Percentiles rank a stretch among this genome's conserved stretches.
Evolutionary conservation across 1,140 invertebrate genomes (phyloP).

Genomic region (Amyelois transitella): DNA sequence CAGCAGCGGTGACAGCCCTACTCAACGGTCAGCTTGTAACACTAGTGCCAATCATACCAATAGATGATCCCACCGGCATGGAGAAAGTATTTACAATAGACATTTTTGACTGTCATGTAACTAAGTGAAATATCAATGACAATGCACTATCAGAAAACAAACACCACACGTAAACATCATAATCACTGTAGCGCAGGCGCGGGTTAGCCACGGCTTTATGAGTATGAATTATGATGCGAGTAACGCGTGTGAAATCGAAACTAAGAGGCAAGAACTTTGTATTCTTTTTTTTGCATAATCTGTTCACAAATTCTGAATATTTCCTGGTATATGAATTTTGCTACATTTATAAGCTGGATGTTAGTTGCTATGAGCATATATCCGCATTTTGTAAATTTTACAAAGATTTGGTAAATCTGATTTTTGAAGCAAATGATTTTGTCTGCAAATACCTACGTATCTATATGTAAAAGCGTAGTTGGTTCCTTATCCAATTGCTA

Average conservation of each 20-base stretch:
- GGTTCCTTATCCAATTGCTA: too few species aligned
- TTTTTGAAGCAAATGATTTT: too few species aligned
- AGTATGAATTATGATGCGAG: neutral
- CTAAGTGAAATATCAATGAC: conserved; percentile 4
- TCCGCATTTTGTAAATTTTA: too few species aligned
- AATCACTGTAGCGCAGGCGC: neutral
- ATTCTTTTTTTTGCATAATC: too few species aligned
- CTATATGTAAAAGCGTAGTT: too few species aligned
- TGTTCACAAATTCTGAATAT: too few species aligned
- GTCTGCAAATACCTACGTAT: too few species aligned
- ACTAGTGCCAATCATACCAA: conserved; percentile 1
- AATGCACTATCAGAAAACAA: neutral
- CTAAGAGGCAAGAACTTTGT: neutral
- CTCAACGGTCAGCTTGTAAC: neutral
- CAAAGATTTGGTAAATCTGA: too few species aligned
- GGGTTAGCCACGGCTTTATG: neutral
- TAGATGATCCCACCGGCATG: conserved; percentile 1
- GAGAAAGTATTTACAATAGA: conserved; percentile 15
- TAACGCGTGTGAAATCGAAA: neutral
- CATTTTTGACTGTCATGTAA: conserved; percentile 8
- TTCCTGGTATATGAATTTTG: too few species aligned
- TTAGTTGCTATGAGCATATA: too few species aligned
- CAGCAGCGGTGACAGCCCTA: neutral
- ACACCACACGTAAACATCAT: neutral
- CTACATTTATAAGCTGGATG: too few species aligned